Evolutionary conservation across 2,888 invertebrate genomes (phyloP).

Genomic region (Dermolepida albohirtum): DNA sequence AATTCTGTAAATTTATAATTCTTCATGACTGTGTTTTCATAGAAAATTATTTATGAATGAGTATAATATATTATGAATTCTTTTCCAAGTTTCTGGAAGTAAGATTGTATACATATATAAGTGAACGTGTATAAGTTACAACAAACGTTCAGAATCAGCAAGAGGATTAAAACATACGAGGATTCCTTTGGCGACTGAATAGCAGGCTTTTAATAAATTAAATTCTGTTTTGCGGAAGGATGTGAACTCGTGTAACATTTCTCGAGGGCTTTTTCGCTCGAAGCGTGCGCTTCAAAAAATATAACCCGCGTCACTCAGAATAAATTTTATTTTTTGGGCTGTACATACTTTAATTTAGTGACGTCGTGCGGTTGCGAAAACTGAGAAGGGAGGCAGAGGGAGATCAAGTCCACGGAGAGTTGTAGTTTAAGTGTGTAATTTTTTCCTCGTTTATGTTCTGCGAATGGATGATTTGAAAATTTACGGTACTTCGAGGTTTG

Average conservation of each 20-base stretch:
- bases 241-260: slow-evolving; percentile 19
- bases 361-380: slow-evolving; percentile 20
- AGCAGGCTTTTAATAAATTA: slow-evolving; percentile 32
- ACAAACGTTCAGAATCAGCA: slow-evolving; percentile 12
- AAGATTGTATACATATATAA: neutral
- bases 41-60: too few species aligned
- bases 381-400: neutral
- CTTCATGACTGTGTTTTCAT: too few species aligned
- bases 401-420: slow-evolving; percentile 13
- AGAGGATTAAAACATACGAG: slow-evolving; percentile 15
- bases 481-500: slow-evolving; percentile 10
- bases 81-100: too few species aligned
- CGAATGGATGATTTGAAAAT: slow-evolving; percentile 28
- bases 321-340: slow-evolving; percentile 22
- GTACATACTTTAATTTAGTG: slow-evolving; percentile 30
- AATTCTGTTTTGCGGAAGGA: slow-evolving; percentile 30
- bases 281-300: slow-evolving; percentile 18
- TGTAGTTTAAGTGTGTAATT: slow-evolving; percentile 32
- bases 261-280: slow-evolving; percentile 19
- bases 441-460: slow-evolving; percentile 27
- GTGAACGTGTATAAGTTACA: neutral
- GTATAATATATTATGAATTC: too few species aligned
- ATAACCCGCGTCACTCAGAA: slow-evolving; percentile 28
- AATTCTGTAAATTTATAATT: too few species aligned
- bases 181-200: slow-evolving; percentile 20